Evolutionary conservation across 2,888 invertebrate genomes (phyloP), one percentile per base, ranked within the genome.

Genomic region (Aproaerema taeniolella): DNA sequence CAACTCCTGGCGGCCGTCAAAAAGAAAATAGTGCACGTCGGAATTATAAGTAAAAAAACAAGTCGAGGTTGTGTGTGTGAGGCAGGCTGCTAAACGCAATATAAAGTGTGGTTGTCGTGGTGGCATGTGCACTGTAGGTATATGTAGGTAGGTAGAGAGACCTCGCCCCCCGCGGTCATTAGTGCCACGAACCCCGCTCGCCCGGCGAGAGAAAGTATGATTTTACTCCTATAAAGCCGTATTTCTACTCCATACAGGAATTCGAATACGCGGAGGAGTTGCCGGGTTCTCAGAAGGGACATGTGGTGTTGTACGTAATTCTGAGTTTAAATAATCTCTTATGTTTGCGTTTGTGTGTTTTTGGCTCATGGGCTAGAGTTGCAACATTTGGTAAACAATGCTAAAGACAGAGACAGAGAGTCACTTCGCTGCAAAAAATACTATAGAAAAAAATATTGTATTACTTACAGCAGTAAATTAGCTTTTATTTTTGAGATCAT

Each of bases 141-240:
- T 72, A 70, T 20, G 20, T 20, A n/a, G 72, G 74, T 79, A 77
- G 69, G 58, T 64, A 61, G 60, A 50, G 43, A n/a, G n/a, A 46
- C 76, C 81, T 73, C 80, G 59, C 85, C 83, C 83, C 86, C 78
- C 87, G 87, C 87, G 79, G 87, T 87, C 87, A 87, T 87, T 87
- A 87, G 87, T 70, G 63, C 71, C 74, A 65, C 69, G 58, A 54
- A 72, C 74, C 73, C 75, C n/a, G 67, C 75, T 55, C 73, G 58
- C 73, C 72, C 69, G 73, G 61, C 68, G 74, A 71, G 85, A 83
- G 85, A 86, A 86, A 86, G 85, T 86, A 85, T 83, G 86, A 86
- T 85, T 86, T 85, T 85, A 81, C 83, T 85, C 85, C 82, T 79
- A 85, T 85, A 86, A 86, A 85, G 83, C 83, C 80, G 85, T 83